These are phyloP conservation scores for Diachasma alloeum DNA, from an alignment of 1,140 invertebrate genomes.

Conservation along the genomic window DNA sequence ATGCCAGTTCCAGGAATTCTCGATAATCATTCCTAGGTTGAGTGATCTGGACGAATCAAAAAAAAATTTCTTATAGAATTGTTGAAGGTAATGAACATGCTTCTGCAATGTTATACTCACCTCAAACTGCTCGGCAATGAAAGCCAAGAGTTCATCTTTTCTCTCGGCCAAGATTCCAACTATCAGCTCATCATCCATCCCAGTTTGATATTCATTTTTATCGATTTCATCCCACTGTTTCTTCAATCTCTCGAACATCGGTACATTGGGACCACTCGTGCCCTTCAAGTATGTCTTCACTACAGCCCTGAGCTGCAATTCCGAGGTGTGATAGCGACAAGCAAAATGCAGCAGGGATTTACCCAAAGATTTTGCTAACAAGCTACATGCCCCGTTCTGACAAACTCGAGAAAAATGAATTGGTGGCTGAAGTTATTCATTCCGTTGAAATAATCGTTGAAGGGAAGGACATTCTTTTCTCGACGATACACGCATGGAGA, in stretches of 20 bases:
- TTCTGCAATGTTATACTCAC: not conserved
- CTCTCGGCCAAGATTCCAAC: not conserved
- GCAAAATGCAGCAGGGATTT: not conserved
- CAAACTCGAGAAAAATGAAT: not conserved
- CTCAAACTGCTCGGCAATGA: not conserved
- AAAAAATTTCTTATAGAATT: not conserved
- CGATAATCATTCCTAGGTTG: slow-evolving; percentile 29
- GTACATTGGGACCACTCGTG: not conserved
- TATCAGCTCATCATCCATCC: not conserved
- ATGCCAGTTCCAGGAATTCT: slow-evolving; percentile 27
- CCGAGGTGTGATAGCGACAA: not conserved
- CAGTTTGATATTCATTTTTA: not conserved
- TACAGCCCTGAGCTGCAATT: slow-evolving; percentile 6
- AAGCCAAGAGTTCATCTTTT: not conserved
- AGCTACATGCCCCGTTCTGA: slow-evolving; percentile 16
- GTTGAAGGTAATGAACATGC: not conserved
- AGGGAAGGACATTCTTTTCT: too few relatives aligned
- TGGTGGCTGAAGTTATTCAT: not conserved
- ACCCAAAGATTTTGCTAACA: not conserved
- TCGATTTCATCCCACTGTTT: not conserved
- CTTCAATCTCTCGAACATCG: not conserved
- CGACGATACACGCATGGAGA: too few relatives aligned
- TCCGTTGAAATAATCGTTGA: too few relatives aligned
- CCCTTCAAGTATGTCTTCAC: not conserved
- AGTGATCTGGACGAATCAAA: not conserved